These are phyloP conservation scores for Synaphobranchus kaupii DNA, from an alignment of 2,797 vertebrate genomes.

Conservation along the genomic window DNA sequence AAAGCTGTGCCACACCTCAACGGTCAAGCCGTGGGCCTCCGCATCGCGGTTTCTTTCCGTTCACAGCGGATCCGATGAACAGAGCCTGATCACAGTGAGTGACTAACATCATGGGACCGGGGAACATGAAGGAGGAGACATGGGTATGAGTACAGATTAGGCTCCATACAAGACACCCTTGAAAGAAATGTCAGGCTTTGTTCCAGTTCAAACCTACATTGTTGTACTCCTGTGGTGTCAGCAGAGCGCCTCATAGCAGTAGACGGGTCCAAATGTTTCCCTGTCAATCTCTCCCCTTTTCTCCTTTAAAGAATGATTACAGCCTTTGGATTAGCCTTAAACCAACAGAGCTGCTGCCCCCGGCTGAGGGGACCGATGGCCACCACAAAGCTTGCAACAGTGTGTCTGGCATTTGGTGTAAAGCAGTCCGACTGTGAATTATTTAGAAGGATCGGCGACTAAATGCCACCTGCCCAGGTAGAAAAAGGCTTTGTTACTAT, in stretches of 20 bases:
- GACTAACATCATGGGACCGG: conserved; percentile 69
- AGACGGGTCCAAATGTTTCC: conserved; percentile 61
- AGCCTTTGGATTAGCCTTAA: conserved; percentile 74
- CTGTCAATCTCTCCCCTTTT: conserved; percentile 49
- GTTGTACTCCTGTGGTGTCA: conserved; percentile 67
- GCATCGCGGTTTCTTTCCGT: not conserved
- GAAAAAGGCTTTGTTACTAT: conserved; percentile 28
- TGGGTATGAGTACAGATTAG: conserved; percentile 70
- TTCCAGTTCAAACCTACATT: conserved; percentile 68
- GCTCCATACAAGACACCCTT: conserved; percentile 73
- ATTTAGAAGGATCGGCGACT: conserved; percentile 72
- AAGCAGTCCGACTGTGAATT: conserved; percentile 68
- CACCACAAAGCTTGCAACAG: conserved; percentile 64
- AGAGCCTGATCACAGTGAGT: conserved; percentile 70
- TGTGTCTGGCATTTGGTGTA: conserved; percentile 78
- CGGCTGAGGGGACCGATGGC: conserved; percentile 57
- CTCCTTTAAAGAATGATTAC: conserved; percentile 71
- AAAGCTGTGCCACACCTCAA: not conserved
- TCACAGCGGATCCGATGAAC: not conserved
- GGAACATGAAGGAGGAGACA: conserved; percentile 70
- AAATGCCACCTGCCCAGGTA: conserved; percentile 77
- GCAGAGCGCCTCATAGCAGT: conserved; percentile 70
- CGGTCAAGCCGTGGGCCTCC: not conserved
- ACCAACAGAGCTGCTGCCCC: conserved; percentile 68
- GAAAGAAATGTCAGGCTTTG: conserved; percentile 82